A percentile compares a stretch with the other conserved stretches of the same genome.
Conservation (phyloP, 2,113 vertebrate genomes). For the Nestor notabilis region DNA sequence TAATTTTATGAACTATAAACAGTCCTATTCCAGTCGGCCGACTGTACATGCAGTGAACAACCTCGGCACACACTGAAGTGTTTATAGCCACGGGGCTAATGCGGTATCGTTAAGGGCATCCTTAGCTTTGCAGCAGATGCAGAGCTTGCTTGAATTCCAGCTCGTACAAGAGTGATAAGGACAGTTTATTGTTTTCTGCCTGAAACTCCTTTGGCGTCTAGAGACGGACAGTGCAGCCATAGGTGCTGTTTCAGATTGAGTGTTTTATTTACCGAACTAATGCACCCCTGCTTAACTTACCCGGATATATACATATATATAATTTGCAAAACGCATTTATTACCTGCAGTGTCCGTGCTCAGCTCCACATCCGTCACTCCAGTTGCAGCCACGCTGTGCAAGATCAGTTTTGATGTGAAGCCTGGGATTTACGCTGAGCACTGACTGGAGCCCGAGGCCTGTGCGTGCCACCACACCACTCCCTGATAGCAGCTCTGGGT, state of each 20-base stretch:
- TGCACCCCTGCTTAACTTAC: fast-evolving
- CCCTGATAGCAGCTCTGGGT: neutral
- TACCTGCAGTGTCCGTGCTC: neutral
- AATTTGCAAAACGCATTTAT: neutral
- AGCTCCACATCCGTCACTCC: fast-evolving
- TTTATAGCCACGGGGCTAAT: neutral
- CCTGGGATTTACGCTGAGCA: neutral
- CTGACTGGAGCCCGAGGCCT: neutral
- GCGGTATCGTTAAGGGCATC: neutral
- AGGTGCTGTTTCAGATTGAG: neutral
- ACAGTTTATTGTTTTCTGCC: neutral
- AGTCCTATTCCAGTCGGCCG: neutral
- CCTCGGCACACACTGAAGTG: neutral
- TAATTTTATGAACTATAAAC: conserved; percentile 40
- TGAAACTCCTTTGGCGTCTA: fast-evolving
- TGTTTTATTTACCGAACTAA: neutral
- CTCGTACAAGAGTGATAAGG: neutral
- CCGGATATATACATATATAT: fast-evolving
- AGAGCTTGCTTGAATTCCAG: neutral
- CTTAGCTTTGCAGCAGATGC: neutral
- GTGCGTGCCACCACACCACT: fast-evolving
- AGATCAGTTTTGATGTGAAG: neutral
- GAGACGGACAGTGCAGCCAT: neutral
- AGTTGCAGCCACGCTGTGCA: fast-evolving
- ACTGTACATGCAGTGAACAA: neutral